Conservation (phyloP, 1,140 invertebrate genomes). For the Drosophila ironensis region DNA sequence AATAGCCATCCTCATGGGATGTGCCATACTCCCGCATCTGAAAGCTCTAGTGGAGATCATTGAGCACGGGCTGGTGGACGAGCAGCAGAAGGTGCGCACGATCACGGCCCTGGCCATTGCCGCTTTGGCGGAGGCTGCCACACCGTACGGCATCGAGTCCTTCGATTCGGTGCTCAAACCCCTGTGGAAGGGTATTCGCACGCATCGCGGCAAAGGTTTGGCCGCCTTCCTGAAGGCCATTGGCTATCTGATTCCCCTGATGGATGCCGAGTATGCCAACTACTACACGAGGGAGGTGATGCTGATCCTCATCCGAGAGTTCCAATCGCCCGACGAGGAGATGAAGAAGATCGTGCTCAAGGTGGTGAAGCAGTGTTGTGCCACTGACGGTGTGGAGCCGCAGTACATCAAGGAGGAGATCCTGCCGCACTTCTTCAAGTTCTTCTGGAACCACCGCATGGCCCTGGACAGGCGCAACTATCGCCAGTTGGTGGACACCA, state of each 20-base stretch:
- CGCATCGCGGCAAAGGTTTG: conserved; percentile 98
- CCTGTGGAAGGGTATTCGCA: conserved; percentile 99
- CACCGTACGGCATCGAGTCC: conserved; percentile 99
- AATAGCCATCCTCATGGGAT: conserved; percentile 99
- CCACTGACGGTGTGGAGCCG: conserved; percentile 99
- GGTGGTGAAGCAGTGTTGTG: conserved; percentile 99
- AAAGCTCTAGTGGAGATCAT: conserved; percentile 99
- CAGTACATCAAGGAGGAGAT: conserved; percentile 99
- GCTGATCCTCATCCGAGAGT: conserved; percentile 99
- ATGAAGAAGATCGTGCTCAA: conserved; percentile 99
- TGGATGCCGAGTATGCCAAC: conserved; percentile 99
- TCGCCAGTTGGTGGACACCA: conserved; percentile 98
- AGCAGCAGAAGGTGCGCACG: conserved; percentile 95
- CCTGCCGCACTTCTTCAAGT: conserved; percentile 99
- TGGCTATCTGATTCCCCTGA: conserved; percentile 99
- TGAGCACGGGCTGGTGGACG: conserved; percentile 96
- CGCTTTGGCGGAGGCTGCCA: conserved; percentile 98
- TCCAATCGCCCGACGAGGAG: conserved; percentile 99
- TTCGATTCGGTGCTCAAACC: conserved; percentile 99
- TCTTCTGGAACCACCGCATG: conserved; percentile 99
- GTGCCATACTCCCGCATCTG: conserved; percentile 98
- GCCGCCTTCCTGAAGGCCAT: conserved; percentile 99
- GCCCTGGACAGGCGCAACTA: conserved; percentile 98
- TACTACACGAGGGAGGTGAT: conserved; percentile 99
- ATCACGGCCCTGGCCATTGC: conserved; percentile 99